phyloP scores from a whole-genome alignment of 2,888 invertebrate genomes.

The Drosophila quinaria region DNA sequence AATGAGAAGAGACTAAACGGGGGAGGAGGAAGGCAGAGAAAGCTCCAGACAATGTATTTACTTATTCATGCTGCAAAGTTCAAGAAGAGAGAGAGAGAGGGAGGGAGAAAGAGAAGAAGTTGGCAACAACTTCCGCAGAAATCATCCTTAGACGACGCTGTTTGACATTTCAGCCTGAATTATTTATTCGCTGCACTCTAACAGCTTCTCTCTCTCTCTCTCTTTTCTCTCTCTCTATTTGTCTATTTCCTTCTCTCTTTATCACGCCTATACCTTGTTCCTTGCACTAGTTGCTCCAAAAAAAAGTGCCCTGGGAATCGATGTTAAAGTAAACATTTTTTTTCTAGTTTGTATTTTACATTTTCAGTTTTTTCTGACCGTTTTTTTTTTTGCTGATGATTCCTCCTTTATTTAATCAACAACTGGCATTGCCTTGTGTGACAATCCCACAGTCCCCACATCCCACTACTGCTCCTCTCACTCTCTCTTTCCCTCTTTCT shows the following conservation, averaged over 20 bases:
- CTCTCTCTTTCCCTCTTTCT: not conserved
- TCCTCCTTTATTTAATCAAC: slow-evolving; percentile 77
- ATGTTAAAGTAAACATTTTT: slow-evolving; percentile 71
- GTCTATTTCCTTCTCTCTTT: slow-evolving; percentile 1
- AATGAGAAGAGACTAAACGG: slow-evolving; percentile 9
- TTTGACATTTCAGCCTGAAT: slow-evolving; percentile 81
- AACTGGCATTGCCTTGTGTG: slow-evolving; percentile 70
- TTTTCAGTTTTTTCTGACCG: slow-evolving; percentile 34
- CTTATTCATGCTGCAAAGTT: slow-evolving; percentile 78
- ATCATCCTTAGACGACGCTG: slow-evolving; percentile 79
- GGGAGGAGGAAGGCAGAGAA: not conserved
- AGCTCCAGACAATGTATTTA: slow-evolving; percentile 72
- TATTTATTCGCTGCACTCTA: slow-evolving; percentile 77
- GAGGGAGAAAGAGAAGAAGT: slow-evolving; percentile 26
- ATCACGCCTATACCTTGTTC: not conserved
- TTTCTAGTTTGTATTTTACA: slow-evolving; percentile 68
- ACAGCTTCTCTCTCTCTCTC: slow-evolving; percentile 21
- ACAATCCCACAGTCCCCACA: slow-evolving; percentile 34
- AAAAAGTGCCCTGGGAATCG: slow-evolving; percentile 67
- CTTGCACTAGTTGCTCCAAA: slow-evolving; percentile 43
- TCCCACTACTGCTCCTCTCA: not conserved
- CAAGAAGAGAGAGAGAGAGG: slow-evolving; percentile 28
- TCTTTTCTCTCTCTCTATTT: not conserved
- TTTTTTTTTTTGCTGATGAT: slow-evolving; percentile 22
- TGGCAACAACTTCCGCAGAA: slow-evolving; percentile 76